phyloP scores from a whole-genome alignment of 37 sponge, comb jelly and placozoan genomes.

The Spongilla lacustris region DNA sequence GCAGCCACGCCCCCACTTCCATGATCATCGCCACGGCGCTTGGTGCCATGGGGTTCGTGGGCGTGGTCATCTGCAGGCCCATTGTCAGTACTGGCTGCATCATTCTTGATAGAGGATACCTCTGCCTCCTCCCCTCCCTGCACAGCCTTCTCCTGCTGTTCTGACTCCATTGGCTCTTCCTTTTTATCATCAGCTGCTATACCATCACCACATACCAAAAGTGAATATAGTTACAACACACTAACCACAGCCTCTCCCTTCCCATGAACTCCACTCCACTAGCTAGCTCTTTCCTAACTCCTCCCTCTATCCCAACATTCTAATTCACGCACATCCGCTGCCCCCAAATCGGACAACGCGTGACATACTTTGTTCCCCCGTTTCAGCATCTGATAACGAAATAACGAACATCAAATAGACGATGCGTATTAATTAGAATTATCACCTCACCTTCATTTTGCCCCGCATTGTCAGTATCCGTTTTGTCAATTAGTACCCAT shows the following conservation, averaged over 20 bases:
- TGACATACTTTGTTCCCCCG: no score
- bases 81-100: not conserved
- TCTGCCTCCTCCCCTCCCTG: conserved; percentile 4
- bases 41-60: not conserved
- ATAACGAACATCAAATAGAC: no score
- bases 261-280: no score
- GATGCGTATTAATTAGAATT: no score
- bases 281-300: no score
- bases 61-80: not conserved
- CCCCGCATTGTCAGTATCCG: not conserved
- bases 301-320: no score
- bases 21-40: conserved; percentile 18
- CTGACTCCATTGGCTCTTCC: not conserved
- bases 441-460: not conserved
- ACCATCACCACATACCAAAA: not conserved
- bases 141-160: not conserved
- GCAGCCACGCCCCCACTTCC: not conserved
- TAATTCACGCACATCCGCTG: no score
- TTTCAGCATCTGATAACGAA: no score
- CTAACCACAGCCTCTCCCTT: no score
- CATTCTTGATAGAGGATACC: not conserved
- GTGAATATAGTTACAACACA: no score
- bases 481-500: conserved; percentile 21
- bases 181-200: not conserved
- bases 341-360: no score